Conservation (phyloP, 2,888 invertebrate species). For the Microdon myrmicae region DNA sequence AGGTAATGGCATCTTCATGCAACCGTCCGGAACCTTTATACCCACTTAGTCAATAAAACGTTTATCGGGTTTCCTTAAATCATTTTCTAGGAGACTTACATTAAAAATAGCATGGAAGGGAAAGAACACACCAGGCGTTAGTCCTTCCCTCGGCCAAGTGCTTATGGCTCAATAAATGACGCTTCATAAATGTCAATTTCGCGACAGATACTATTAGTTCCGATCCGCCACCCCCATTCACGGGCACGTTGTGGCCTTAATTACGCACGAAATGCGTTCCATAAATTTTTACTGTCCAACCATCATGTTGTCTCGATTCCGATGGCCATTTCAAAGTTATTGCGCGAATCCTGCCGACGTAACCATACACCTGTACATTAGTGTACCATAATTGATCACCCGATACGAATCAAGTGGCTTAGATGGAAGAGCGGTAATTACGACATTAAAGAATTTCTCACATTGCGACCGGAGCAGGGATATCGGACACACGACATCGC, state of each 20-base stretch:
- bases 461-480: constrained; percentile 23
- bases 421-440: constrained; percentile 46
- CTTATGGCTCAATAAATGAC: constrained; percentile 13
- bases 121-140: too few species aligned
- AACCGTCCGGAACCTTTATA: too few species aligned
- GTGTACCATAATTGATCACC: constrained; percentile 38
- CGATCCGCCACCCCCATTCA: neutral
- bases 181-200: constrained; percentile 21
- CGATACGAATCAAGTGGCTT: constrained; percentile 41
- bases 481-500: constrained; percentile 44
- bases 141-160: too few species aligned
- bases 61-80: too few species aligned
- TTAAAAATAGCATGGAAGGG: too few species aligned
- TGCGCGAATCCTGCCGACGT: constrained; percentile 25
- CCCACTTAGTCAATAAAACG: too few species aligned
- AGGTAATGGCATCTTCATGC: too few species aligned
- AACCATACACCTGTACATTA: constrained; percentile 35
- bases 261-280: constrained; percentile 41
- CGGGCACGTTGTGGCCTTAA: constrained; percentile 25
- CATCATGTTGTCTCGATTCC: constrained; percentile 21
- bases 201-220: constrained; percentile 4
- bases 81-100: too few species aligned
- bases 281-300: constrained; percentile 44
- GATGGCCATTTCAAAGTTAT: constrained; percentile 17
- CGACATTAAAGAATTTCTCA: constrained; percentile 52